Percentiles rank a stretch among this genome's conserved stretches.
These are phyloP conservation scores for Furcifer pardalis DNA, from an alignment of 2,797 vertebrate genomes.

Conservation along the genomic window DNA sequence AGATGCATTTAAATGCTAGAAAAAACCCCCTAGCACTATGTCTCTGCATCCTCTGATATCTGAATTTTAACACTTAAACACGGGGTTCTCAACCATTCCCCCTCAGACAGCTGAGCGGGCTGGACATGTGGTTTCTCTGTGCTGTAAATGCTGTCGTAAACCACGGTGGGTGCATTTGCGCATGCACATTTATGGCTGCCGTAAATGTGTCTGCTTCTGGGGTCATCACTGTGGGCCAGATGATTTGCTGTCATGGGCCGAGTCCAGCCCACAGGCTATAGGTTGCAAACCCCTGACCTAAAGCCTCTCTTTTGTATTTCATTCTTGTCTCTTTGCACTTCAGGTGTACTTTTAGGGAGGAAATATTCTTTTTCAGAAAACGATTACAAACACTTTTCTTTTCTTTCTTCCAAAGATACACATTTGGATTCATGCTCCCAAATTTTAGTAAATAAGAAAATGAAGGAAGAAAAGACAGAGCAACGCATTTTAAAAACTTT, in stretches of 20 bases:
- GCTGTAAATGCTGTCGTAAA: no score
- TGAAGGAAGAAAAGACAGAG: constrained; percentile 2
- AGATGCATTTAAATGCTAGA: constrained; percentile 40
- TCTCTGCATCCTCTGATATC: constrained; percentile 14
- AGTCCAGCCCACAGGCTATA: no score
- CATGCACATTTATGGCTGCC: no score
- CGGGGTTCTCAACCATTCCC: no score
- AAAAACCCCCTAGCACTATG: constrained; percentile 14
- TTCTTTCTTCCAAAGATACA: not conserved
- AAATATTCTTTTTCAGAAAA: constrained; percentile 36
- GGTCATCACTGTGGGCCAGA: no score
- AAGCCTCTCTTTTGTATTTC: constrained; percentile 36
- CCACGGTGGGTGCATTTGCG: no score
- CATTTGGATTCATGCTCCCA: not conserved
- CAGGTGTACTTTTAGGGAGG: constrained; percentile 33
- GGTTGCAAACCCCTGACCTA: no score
- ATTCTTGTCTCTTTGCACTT: constrained; percentile 40
- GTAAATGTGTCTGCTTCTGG: no score
- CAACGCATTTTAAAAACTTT: constrained; percentile 40
- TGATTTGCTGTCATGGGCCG: no score
- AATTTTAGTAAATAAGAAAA: not conserved
- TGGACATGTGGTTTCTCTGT: no score
- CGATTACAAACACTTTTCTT: constrained; percentile 18
- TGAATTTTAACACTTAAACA: constrained; percentile 48
- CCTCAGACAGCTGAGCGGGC: no score